phyloP scores from a whole-genome alignment of 2,113 vertebrate genomes.

The Amphiprion ocellaris region DNA sequence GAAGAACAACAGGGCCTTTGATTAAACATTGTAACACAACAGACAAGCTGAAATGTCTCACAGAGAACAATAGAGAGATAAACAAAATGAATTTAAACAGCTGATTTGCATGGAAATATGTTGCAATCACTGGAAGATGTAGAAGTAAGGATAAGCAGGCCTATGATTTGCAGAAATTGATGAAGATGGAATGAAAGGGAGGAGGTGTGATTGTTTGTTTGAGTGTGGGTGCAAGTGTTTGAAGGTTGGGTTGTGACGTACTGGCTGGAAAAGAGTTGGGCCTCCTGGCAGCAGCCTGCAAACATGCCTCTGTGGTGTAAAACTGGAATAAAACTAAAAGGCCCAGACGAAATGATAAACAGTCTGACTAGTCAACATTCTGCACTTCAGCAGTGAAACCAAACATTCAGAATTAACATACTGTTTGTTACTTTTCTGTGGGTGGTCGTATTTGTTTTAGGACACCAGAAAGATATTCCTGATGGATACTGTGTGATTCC shows the following conservation, averaged over 20 bases:
- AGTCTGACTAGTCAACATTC: constrained; percentile 9
- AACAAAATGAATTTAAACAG: not conserved
- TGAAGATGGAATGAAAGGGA: constrained; percentile 17
- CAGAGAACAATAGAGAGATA: constrained; percentile 21
- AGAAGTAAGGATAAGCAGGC: not conserved
- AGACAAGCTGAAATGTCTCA: not conserved
- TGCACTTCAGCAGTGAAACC: not conserved
- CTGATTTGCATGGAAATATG: constrained; percentile 10
- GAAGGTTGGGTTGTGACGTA: constrained; percentile 42
- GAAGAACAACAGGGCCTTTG: constrained; percentile 39
- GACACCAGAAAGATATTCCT: too few species aligned
- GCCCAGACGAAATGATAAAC: constrained; percentile 22
- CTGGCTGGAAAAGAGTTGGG: constrained; percentile 12
- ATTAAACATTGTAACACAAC: constrained; percentile 26
- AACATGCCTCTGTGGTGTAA: constrained; percentile 30
- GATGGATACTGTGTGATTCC: too few species aligned
- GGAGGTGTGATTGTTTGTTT: constrained; percentile 30
- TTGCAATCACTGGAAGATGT: not conserved
- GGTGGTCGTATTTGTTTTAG: too few species aligned
- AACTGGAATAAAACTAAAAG: constrained; percentile 38
- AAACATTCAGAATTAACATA: constrained; percentile 2
- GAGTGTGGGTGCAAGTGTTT: constrained; percentile 51
- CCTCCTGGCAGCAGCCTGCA: constrained; percentile 33
- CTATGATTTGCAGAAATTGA: constrained; percentile 3
- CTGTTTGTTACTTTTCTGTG: too few species aligned